Evolutionary conservation across 2,113 vertebrate genomes (phyloP).

Genomic region (Catharus bicknelli): DNA sequence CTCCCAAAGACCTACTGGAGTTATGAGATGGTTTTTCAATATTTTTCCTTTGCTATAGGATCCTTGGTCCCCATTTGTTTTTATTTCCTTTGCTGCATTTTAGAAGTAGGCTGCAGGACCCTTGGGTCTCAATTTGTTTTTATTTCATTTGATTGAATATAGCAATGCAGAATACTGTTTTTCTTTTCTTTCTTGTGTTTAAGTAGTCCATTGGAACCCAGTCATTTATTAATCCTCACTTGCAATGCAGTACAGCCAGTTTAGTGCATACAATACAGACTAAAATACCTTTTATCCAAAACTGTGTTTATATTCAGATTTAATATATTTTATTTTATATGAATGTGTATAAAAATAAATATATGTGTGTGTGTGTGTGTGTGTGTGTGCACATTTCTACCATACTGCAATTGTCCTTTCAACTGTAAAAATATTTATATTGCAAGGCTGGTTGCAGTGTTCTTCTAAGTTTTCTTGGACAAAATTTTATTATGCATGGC

Average conservation of each 20-base stretch:
- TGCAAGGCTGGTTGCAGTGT: not conserved
- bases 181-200: not conserved
- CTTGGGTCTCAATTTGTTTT: not conserved
- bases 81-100: not conserved
- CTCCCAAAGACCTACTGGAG: not conserved
- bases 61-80: not conserved
- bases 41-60: not conserved
- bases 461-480: not conserved
- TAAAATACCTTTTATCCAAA: not conserved
- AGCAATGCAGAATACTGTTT: not conserved
- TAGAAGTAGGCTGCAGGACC: not conserved
- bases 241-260: not conserved
- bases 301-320: not conserved
- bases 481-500: not conserved
- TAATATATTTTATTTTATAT: not conserved
- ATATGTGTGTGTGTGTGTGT: accelerated
- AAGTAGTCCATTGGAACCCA: not conserved
- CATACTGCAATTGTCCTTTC: not conserved
- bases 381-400: accelerated
- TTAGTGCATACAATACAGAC: not conserved
- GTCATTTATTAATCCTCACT: not conserved
- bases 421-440: not conserved
- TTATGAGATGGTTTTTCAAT: not conserved
- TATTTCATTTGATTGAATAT: not conserved
- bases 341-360: not conserved